Conservation (phyloP, 2,888 invertebrate species). For the Falcaria lacertinaria region DNA sequence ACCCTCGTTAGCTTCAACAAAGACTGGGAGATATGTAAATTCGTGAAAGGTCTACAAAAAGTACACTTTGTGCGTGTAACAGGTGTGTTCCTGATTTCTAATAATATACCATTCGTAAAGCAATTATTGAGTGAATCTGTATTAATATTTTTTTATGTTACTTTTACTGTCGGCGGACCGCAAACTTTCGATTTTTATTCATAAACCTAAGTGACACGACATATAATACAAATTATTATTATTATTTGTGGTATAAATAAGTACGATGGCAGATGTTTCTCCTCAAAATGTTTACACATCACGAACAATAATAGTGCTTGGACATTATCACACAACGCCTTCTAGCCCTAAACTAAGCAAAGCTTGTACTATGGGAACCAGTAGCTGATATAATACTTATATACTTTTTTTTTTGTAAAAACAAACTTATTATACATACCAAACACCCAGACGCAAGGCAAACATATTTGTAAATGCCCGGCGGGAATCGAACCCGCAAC, state of each 20-base stretch:
- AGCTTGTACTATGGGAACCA: too few relatives aligned
- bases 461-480: too few relatives aligned
- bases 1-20: conserved; percentile 67
- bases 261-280: conserved; percentile 24
- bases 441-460: too few relatives aligned
- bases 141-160: conserved; percentile 42
- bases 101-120: conserved; percentile 48
- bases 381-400: too few relatives aligned
- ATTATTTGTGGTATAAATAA: conserved; percentile 16
- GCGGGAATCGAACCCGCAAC: too few relatives aligned
- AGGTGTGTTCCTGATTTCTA: conserved; percentile 71
- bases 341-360: too few relatives aligned
- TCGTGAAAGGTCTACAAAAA: conserved; percentile 70
- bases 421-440: too few relatives aligned
- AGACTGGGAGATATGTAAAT: conserved; percentile 72
- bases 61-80: conserved; percentile 58
- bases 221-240: conserved; percentile 14
- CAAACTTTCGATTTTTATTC: conserved; percentile 58
- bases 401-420: too few relatives aligned
- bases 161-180: conserved; percentile 45
- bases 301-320: too few relatives aligned
- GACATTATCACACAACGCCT: too few relatives aligned
- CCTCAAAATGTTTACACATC: conserved; percentile 13
- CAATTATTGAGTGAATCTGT: conserved; percentile 54
- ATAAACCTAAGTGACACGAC: conserved; percentile 15